A percentile compares a stretch with the other conserved stretches of the same genome.
Evolutionary conservation across 2,888 invertebrate genomes (phyloP).

Genomic region (Polydrusus cervinus): DNA sequence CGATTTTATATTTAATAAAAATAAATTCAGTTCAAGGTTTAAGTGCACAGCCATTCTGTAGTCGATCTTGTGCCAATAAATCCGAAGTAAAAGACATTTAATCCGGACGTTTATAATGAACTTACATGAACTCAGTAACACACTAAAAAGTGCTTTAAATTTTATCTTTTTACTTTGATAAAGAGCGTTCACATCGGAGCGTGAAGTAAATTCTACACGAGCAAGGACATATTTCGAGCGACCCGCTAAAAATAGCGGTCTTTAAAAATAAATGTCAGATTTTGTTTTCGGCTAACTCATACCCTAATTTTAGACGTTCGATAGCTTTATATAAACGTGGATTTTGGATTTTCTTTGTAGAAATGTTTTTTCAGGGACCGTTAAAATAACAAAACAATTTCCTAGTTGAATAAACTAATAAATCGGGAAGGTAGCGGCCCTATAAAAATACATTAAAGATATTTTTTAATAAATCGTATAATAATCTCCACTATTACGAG

Average conservation of each 20-base stretch:
- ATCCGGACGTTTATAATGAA: too few species aligned
- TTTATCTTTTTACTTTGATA: conserved; percentile 21
- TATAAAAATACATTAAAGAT: background rate
- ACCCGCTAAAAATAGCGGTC: conserved; percentile 43
- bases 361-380: conserved; percentile 19
- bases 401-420: conserved; percentile 21
- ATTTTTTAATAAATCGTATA: background rate
- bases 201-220: conserved; percentile 20
- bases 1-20: too few species aligned
- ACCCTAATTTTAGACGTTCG: conserved; percentile 48
- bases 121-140: too few species aligned
- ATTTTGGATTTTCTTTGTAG: conserved; percentile 34
- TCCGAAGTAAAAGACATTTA: too few species aligned
- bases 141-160: too few species aligned
- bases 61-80: too few species aligned
- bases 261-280: conserved; percentile 50
- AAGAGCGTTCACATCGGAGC: conserved; percentile 34
- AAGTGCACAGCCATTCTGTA: too few species aligned
- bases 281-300: conserved; percentile 47
- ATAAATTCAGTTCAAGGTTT: too few species aligned
- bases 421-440: background rate
- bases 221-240: conserved; percentile 39
- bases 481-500: background rate
- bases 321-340: conserved; percentile 37
- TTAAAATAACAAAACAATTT: conserved; percentile 14